Base-by-base conservation (phyloP, 1,140 invertebrate genomes). In the Globodera rostochiensis region DNA sequence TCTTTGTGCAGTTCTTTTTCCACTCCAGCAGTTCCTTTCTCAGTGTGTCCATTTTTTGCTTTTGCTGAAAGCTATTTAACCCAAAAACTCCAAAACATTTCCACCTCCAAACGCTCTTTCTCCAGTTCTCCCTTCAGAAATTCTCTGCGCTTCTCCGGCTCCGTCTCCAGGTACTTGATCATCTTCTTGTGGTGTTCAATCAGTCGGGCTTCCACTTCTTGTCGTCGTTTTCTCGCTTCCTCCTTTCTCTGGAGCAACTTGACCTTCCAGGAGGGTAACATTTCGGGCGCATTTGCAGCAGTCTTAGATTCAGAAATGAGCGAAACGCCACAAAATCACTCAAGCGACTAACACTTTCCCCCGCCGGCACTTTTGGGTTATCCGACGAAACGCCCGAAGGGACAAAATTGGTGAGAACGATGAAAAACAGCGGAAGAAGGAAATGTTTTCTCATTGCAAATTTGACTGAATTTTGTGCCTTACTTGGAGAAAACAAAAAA, bases 401-500 rank as follows among this genome's bases (percentile, higher is more conserved):
- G 36, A 11, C 9, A 53, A 46, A 53, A 76, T 36, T 74, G 36
- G 25, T 19, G 11, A 60, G n/a, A 74, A 46, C 21, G 53, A 74
- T n/a, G 73, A 4, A 74, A 6, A 74, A 45, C 73, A 73, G 21
- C 70, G 45, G 21, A 74, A 74, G 53, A 45, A 74, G n/a, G 45
- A 25, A 74, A 74, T 36, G 9, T 50, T 74, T 7, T n/a, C 47
- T 4, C n/a, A 50, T 45, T 74, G 6, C 47, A 74, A 74, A 74
- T 25, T 46, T 64, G 50, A 13, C 7, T 1, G 7, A 53, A 53
- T 53, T 53, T 9, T 53, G 7, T 9, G 50, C 50, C 50, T 53
- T 9, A 13, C 50, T 19, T 19, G 0, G 25, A 25, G 25, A 25
- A 25, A 25, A 25, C 25, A 25, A 64, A 64, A 64, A 60, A 60